A percentile compares a stretch with the other conserved stretches of the same genome.
Evolutionary conservation across 1,140 invertebrate species (phyloP).

Genomic region (Calycopis cecrops): DNA sequence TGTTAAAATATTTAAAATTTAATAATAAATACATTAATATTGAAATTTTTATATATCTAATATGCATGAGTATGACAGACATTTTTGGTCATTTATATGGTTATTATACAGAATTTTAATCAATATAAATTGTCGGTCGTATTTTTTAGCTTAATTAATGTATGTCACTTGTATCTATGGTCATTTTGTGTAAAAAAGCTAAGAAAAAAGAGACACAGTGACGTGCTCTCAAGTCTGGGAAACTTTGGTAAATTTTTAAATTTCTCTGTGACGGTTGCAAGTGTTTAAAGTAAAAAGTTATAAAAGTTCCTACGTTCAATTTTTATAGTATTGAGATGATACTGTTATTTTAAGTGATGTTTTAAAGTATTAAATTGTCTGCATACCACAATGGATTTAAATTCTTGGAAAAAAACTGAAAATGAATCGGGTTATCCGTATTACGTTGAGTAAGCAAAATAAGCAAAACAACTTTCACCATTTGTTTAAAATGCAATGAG

Average conservation of each 20-base stretch:
- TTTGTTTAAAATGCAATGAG: constrained; percentile 12
- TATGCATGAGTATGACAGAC: no score
- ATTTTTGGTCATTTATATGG: no score
- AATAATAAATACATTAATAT: no score
- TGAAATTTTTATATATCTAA: no score
- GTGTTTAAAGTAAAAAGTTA: constrained; percentile 2
- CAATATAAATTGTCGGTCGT: no score
- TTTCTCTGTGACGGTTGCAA: constrained; percentile 39
- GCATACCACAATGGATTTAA: constrained; percentile 37
- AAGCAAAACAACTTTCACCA: constrained; percentile 48
- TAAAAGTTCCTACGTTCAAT: constrained; percentile 1
- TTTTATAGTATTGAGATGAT: no score
- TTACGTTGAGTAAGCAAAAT: constrained; percentile 74
- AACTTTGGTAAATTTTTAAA: constrained; percentile 27
- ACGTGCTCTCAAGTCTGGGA: background rate
- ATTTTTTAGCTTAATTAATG: no score
- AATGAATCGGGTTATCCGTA: constrained; percentile 76
- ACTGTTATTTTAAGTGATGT: constrained; percentile 15
- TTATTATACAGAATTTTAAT: no score
- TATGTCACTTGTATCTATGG: no score
- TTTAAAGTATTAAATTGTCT: constrained; percentile 16
- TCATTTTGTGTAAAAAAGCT: no score
- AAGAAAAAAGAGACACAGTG: background rate
- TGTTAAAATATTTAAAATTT: no score
- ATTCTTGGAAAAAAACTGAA: constrained; percentile 68